Conservation (phyloP, 2,113 vertebrate species). For the Dinomys branickii region DNA sequence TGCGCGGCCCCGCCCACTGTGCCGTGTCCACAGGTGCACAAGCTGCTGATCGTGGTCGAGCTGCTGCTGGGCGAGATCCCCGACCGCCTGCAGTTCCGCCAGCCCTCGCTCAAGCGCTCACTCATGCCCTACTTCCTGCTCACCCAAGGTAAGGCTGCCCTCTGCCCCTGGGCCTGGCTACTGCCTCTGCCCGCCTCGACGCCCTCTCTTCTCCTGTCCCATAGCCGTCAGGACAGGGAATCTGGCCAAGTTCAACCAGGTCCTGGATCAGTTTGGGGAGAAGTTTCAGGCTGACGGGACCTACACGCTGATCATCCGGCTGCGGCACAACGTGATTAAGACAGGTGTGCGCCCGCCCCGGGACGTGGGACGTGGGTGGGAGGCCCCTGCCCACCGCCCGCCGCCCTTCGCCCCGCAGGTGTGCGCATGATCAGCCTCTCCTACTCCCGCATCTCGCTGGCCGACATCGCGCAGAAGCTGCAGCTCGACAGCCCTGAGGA, state of each 20-base stretch:
- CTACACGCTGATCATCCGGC: conserved; percentile 98
- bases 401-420: conserved; percentile 82
- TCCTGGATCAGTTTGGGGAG: conserved; percentile 96
- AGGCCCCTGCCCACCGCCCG: not conserved
- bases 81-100: conserved; percentile 97
- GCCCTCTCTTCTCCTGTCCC: not conserved
- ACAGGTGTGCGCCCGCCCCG: conserved; percentile 87
- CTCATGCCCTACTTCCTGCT: conserved; percentile 99
- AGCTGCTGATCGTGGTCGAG: conserved; percentile 98
- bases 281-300: conserved; percentile 98
- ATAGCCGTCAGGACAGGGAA: conserved; percentile 96
- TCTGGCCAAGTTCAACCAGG: conserved; percentile 98
- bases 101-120: conserved; percentile 96
- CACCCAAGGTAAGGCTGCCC: conserved; percentile 91
- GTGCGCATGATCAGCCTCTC: conserved; percentile 99
- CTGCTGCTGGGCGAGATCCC: conserved; percentile 97
- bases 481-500: conserved; percentile 98
- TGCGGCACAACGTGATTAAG: conserved; percentile 99
- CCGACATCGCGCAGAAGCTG: conserved; percentile 97
- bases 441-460: conserved; percentile 97
- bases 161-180: not conserved
- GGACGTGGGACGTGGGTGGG: not conserved
- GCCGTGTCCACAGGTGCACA: conserved; percentile 91
- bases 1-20: not conserved
- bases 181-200: not conserved